phyloP scores from a whole-genome alignment of 2,888 invertebrate genomes.

The Erebia epiphron region DNA sequence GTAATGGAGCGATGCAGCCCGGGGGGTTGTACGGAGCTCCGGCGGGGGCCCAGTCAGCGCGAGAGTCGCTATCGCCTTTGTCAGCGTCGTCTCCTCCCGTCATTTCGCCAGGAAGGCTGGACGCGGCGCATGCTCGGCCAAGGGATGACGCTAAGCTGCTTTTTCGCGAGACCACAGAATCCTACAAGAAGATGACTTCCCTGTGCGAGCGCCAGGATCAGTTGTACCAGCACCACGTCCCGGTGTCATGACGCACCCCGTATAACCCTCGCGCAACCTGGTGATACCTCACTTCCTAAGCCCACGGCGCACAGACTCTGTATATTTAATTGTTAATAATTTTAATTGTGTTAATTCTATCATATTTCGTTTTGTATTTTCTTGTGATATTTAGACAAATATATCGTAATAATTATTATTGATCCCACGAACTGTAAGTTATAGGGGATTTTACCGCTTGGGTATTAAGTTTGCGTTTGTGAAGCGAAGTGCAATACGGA shows the following conservation, averaged over 20 bases:
- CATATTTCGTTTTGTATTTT: constrained; percentile 82
- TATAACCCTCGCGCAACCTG: constrained; percentile 66
- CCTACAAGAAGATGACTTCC: constrained; percentile 80
- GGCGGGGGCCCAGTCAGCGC: constrained; percentile 67
- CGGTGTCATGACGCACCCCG: constrained; percentile 79
- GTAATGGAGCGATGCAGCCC: constrained; percentile 63
- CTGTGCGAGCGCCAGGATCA: constrained; percentile 80
- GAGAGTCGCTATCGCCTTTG: constrained; percentile 75
- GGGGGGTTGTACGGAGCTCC: constrained; percentile 69
- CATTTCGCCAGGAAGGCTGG: constrained; percentile 73
- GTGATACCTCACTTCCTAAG: constrained; percentile 66
- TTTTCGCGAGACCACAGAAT: constrained; percentile 80
- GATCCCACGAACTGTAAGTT: constrained; percentile 81
- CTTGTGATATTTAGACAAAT: constrained; percentile 83
- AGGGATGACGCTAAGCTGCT: constrained; percentile 77
- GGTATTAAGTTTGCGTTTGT: constrained; percentile 67
- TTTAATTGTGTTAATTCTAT: constrained; percentile 81
- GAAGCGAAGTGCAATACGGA: constrained; percentile 78
- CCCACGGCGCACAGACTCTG: constrained; percentile 62
- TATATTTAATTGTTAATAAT: constrained; percentile 81
- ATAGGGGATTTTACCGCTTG: constrained; percentile 73
- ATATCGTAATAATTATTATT: constrained; percentile 67
- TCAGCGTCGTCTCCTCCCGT: constrained; percentile 78
- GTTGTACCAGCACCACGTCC: constrained; percentile 80
- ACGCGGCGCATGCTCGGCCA: constrained; percentile 72